These are phyloP conservation scores for Ephydatia muelleri DNA, from an alignment of 37 sponge, comb jelly and placozoan genomes.

Conservation along the genomic window DNA sequence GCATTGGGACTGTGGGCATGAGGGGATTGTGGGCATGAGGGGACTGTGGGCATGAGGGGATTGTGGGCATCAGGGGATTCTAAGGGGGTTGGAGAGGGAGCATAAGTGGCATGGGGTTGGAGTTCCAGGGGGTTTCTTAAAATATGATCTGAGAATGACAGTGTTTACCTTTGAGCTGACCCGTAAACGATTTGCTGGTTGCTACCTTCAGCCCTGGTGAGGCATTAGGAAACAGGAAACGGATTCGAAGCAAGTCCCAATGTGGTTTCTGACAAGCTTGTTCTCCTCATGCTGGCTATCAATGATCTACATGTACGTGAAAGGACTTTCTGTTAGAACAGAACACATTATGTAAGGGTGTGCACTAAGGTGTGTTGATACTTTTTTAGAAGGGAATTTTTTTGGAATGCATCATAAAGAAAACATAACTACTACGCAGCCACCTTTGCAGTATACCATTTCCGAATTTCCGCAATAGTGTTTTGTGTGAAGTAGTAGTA, in stretches of 20 bases:
- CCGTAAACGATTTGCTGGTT: conserved; percentile 68
- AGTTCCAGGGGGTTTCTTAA: not conserved
- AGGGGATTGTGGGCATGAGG: no score
- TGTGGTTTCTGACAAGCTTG: conserved; percentile 86
- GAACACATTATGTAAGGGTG: not conserved
- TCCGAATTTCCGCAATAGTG: no score
- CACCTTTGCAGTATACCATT: no score
- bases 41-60: no score
- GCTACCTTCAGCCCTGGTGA: conserved; percentile 90
- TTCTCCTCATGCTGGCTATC: conserved; percentile 89
- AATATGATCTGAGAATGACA: not conserved
- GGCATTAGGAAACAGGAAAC: conserved; percentile 96
- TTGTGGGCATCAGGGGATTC: not conserved
- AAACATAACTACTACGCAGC: no score
- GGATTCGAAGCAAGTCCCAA: conserved; percentile 83
- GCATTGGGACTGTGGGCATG: not conserved
- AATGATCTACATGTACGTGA: conserved; percentile 45
- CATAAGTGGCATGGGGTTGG: not conserved
- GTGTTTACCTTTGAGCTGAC: conserved; percentile 70
- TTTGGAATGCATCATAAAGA: no score
- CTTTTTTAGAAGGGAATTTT: no score
- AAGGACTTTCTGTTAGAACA: not conserved
- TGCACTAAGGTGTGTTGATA: not conserved
- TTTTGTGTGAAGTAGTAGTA: no score
- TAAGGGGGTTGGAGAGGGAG: not conserved